Conservation (phyloP, 2,797 vertebrate genomes). For the Valencia hispanica region DNA sequence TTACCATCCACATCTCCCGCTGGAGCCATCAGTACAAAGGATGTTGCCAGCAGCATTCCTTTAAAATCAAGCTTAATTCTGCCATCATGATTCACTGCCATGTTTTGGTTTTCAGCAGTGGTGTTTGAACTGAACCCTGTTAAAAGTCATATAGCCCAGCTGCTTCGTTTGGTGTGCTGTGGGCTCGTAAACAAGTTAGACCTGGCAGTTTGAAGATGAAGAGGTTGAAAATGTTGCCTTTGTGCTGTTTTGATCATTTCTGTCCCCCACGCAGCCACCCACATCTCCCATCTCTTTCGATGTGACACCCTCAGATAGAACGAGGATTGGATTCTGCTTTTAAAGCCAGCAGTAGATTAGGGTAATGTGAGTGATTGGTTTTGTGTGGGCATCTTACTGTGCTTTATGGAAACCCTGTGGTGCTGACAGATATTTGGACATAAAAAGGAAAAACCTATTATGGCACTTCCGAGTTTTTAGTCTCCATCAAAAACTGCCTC, state of each 20-base stretch:
- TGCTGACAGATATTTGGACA: conserved; percentile 16
- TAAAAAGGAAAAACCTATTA: conserved; percentile 15
- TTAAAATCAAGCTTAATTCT: conserved; percentile 46
- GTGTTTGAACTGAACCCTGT: conserved; percentile 22
- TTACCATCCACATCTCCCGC: conserved; percentile 38
- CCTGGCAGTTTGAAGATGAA: conserved; percentile 38
- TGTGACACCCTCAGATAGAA: conserved; percentile 18
- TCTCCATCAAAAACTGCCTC: background rate
- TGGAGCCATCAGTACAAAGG: conserved; percentile 39
- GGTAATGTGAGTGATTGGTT: conserved; percentile 6
- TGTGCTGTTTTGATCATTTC: conserved; percentile 33
- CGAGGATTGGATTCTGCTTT: conserved; percentile 16
- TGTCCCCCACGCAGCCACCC: conserved; percentile 31
- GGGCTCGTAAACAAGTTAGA: conserved; percentile 21
- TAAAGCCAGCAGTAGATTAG: conserved; percentile 26
- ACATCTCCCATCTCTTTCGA: conserved; percentile 4
- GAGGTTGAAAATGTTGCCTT: conserved; percentile 40
- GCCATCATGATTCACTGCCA: conserved; percentile 15
- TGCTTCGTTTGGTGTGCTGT: conserved; percentile 15
- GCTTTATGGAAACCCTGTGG: background rate
- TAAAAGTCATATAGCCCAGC: conserved; percentile 15
- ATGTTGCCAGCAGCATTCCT: conserved; percentile 41
- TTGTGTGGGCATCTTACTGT: conserved; percentile 11
- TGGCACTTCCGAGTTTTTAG: background rate
- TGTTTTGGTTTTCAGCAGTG: conserved; percentile 18